Evolutionary conservation across 1,140 invertebrate genomes (phyloP), one percentile per base, ranked within the genome.

Genomic region (Bombus huntii): DNA sequence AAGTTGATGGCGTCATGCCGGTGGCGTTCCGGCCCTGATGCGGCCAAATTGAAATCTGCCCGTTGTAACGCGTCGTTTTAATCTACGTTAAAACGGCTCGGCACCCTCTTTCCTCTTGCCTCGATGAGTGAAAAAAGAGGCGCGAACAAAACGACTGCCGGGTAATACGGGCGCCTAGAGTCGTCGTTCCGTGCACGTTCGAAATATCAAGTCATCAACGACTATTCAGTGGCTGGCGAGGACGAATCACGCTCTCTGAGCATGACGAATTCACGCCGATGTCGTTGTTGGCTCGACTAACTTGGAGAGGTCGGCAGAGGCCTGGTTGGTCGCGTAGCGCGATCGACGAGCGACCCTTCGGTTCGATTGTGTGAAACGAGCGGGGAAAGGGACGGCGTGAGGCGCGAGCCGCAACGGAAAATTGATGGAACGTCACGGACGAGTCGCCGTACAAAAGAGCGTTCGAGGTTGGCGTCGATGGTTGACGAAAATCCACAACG

Each of bases 131-230:
- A 47, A 73, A 73, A 44, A 53, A 71, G 42, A 31, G 28, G 2
- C 6, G 37, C 57, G 72, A 57, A 85, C 74, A 81, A 88, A 81
- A 59, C 57, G 42, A 6, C 37, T 8, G 1, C 9, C 44, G 83
- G 42, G 70, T 77, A 71, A 79, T 53, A 79, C 87, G 80, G 83
- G 88, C 87, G 88, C 84, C 80, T 72, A 71, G 75, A 44, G 70
- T 70, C 73, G 75, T 78, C 68, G 70, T 72, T 72, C 22, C 74
- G 62, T 87, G 68, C 65, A 53, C 70, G 68, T 57, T 77, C 80
- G 71, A 92, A 93, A 92, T 94, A 95, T 95, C 92, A 94, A 95
- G 93, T 94, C 93, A 94, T 94, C 93, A 94, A 90, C 86, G 84
- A 90, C 92, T 92, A 94, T 94, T 94, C 92, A 94, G 90, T 37